Evolutionary conservation across 2,113 vertebrate genomes (phyloP).

Genomic region (Conger conger): DNA sequence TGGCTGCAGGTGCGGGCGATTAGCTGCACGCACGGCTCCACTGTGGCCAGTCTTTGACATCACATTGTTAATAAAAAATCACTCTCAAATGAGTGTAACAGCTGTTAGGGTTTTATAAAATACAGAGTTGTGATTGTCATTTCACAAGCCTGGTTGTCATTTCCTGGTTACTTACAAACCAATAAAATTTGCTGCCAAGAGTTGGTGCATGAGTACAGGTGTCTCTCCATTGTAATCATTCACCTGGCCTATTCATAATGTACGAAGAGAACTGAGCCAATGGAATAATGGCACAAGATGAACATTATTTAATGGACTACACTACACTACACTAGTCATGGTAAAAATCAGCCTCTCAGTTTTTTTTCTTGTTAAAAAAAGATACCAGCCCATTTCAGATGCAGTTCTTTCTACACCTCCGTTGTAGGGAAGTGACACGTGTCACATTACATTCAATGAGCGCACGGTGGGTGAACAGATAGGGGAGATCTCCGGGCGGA

Average conservation of each 20-base stretch:
- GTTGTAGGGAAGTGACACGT: background rate
- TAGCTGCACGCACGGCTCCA: too few species aligned
- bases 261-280: background rate
- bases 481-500: constrained; percentile 2
- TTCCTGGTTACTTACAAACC: background rate
- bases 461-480: background rate
- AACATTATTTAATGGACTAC: background rate
- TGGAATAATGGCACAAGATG: background rate
- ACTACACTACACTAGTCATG: too few species aligned
- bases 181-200: background rate
- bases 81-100: background rate
- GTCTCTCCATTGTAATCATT: background rate
- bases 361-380: background rate
- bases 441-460: background rate
- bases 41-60: background rate
- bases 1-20: background rate
- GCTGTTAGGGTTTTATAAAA: background rate
- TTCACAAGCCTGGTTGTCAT: background rate
- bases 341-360: background rate
- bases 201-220: too few species aligned
- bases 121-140: background rate
- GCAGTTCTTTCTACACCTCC: too few species aligned
- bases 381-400: background rate
- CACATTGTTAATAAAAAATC: background rate
- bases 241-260: background rate